Base-by-base conservation (phyloP, 1,140 invertebrate species). In the Drosophila ogumai region DNA sequence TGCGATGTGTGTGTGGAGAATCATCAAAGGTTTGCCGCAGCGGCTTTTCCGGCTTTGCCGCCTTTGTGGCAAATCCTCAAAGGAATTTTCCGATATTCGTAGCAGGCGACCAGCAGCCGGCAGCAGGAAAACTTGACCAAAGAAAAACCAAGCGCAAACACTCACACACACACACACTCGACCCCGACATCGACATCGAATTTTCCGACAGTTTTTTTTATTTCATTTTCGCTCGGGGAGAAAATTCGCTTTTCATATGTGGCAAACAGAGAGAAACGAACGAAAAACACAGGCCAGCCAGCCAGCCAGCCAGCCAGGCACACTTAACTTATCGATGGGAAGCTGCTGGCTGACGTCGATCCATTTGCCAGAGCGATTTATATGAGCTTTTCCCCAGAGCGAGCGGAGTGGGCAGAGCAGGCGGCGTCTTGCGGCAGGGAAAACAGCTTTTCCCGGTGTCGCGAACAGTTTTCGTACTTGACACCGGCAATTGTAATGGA, bases 21-120 rank as follows among this genome's bases (percentile, higher is more conserved):
- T 88, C 84, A 91, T 91, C 90, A 91, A 91, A 91, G 90, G 90
- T 86, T 69, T 82, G 75, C 90, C 90, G 84, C 84, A 41, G 80
- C 84, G 85, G 82, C 79, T 52, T 82, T 84, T 82, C 75, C 84
- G 85, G 82, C 79, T 52, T 81, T 84, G 80, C 75, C 75, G 82
- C 82, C 90, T 91, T 91, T 91, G 90, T 91, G 86, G 74, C 82
- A 79, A 91, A 91, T 91, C 90, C 90, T 91, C 90, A 91, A 91
- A 91, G 90, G 90, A 91, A 91, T 91, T 91, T 91, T 91, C 90
- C 90, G 90, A 87, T 91, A 88, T 88, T 91, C 69, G 72, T 91
- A 91, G 66, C 86, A 91, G 91, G 90, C 78, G 82, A 68, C 60
- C 90, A 91, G 90, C 64, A 79, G 63, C 22, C 72, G 44, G 25